phyloP scores from a whole-genome alignment of 2,113 vertebrate genomes.

The Dolichallabes microphthalmus region DNA sequence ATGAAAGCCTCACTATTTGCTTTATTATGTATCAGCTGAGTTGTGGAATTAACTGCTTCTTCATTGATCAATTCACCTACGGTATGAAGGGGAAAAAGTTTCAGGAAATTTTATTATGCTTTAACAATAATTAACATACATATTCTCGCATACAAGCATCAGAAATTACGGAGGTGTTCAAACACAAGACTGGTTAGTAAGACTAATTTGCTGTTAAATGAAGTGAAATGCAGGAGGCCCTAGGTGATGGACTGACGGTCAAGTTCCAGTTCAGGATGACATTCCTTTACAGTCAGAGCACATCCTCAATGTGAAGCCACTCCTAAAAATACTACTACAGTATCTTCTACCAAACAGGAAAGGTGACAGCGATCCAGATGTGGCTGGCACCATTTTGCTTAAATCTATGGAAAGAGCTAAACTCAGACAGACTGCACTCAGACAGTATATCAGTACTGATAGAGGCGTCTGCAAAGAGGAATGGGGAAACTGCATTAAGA shows the following conservation, averaged over 20 bases:
- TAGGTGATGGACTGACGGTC: conserved; percentile 63
- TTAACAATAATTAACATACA: conserved; percentile 58
- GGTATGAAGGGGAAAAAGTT: conserved; percentile 65
- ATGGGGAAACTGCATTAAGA: conserved; percentile 78
- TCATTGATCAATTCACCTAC: conserved; percentile 62
- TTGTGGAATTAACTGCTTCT: conserved; percentile 60
- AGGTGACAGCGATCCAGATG: conserved; percentile 49
- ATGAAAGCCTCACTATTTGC: conserved; percentile 65
- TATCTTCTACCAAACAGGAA: not conserved
- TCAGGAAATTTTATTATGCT: conserved; percentile 62
- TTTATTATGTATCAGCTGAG: conserved; percentile 55
- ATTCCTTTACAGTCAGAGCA: not conserved
- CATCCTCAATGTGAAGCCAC: not conserved
- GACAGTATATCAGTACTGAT: conserved; percentile 57
- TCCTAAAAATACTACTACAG: not conserved
- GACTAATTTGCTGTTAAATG: conserved; percentile 64
- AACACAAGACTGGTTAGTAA: conserved; percentile 54
- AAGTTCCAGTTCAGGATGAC: conserved; percentile 16
- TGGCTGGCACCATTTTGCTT: conserved; percentile 45
- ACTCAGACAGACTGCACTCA: conserved; percentile 6
- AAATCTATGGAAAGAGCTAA: not conserved
- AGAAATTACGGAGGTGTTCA: conserved; percentile 61
- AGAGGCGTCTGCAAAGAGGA: conserved; percentile 71
- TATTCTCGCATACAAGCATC: not conserved
- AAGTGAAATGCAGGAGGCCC: conserved; percentile 67